These are phyloP conservation scores for Drosophila algonquin DNA, from an alignment of 2,888 invertebrate genomes.

Conservation along the genomic window DNA sequence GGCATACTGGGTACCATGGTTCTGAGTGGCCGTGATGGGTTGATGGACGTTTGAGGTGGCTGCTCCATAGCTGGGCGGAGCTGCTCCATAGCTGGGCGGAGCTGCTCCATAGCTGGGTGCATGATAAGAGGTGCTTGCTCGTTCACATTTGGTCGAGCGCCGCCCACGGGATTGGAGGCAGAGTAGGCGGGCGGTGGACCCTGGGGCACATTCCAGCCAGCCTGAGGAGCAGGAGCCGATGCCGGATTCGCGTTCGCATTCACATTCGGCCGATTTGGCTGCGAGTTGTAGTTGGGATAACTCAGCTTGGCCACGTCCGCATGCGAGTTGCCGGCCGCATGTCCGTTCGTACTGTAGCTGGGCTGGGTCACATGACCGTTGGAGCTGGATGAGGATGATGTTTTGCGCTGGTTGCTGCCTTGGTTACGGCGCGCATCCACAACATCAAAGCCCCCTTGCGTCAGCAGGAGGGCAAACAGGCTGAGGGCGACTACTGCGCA, in stretches of 20 bases:
- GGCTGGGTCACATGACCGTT: conserved; percentile 81
- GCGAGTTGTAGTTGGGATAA: conserved; percentile 82
- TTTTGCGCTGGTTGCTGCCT: conserved; percentile 74
- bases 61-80: conserved; percentile 46
- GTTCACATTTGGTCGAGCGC: conserved; percentile 80
- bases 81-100: conserved; percentile 61
- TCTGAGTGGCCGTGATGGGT: conserved; percentile 74
- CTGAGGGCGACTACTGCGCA: conserved; percentile 58
- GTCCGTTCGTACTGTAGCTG: conserved; percentile 62
- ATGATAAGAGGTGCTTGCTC: conserved; percentile 80
- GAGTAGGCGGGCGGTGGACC: conserved; percentile 83
- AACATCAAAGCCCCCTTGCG: conserved; percentile 47
- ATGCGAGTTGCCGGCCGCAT: conserved; percentile 75
- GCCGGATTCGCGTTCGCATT: conserved; percentile 22
- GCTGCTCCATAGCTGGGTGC: conserved; percentile 67
- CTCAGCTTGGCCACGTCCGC: conserved; percentile 82
- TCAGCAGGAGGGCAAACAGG: conserved; percentile 58
- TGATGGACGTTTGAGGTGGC: conserved; percentile 63
- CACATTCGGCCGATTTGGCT: conserved; percentile 80
- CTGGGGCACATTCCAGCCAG: conserved; percentile 83
- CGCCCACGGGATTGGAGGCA: conserved; percentile 78
- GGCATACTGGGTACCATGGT: conserved; percentile 70
- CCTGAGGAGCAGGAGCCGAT: conserved; percentile 52
- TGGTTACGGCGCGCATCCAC: conserved; percentile 77
- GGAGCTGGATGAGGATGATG: conserved; percentile 56